Conservation (phyloP, 2,888 invertebrate genomes). For the Diarsia dahlii region DNA sequence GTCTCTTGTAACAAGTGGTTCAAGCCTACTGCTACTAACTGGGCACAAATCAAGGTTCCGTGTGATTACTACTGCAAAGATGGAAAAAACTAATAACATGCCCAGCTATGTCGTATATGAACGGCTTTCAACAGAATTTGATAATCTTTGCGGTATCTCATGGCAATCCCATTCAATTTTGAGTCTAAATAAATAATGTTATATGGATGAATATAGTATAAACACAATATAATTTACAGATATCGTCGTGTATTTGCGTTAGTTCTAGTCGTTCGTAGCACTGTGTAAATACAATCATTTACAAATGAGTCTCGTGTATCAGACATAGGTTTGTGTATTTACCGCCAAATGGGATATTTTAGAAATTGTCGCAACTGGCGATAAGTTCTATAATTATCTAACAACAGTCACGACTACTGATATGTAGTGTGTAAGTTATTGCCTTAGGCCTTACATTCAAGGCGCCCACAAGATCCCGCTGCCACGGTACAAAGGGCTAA, state of each 20-base stretch:
- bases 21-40: too few relatives aligned
- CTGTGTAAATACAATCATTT: constrained; percentile 18
- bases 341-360: neutral
- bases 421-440: too few relatives aligned
- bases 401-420: neutral
- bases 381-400: neutral
- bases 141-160: too few relatives aligned
- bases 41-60: too few relatives aligned
- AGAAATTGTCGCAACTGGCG: neutral
- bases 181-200: neutral
- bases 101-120: too few relatives aligned
- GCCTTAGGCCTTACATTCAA: too few relatives aligned
- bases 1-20: too few relatives aligned
- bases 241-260: constrained; percentile 21
- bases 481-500: too few relatives aligned
- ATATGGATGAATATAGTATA: neutral
- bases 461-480: too few relatives aligned
- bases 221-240: constrained; percentile 26
- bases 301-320: neutral
- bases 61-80: too few relatives aligned
- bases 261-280: neutral
- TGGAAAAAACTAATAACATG: too few relatives aligned
- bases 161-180: neutral
- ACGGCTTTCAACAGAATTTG: too few relatives aligned
- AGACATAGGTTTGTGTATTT: neutral